Percentiles rank a stretch among this genome's conserved stretches.
Conservation (phyloP, 2,797 vertebrate species). For the Poecile montanus region DNA sequence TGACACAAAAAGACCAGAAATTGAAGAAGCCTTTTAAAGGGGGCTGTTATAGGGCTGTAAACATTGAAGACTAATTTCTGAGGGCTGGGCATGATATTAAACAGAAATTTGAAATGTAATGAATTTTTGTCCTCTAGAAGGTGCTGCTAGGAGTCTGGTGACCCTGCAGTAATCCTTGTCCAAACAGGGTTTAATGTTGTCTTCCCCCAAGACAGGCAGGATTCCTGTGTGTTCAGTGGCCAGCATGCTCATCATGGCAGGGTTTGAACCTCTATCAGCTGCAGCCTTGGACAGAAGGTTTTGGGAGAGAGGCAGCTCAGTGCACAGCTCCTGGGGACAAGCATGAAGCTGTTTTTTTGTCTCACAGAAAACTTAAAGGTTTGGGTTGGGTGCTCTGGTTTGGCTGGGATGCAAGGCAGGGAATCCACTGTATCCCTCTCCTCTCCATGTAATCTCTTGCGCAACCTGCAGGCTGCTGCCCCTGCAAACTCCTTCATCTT, state of each 20-base stretch:
- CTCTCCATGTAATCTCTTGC: neutral
- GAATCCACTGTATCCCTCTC: neutral
- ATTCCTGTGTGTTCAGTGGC: neutral
- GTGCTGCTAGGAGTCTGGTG: neutral
- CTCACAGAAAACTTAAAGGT: neutral
- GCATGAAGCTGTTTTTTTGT: neutral
- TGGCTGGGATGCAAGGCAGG: neutral
- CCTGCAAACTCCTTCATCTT: neutral
- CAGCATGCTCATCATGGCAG: neutral
- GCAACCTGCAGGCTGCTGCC: neutral
- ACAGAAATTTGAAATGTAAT: neutral
- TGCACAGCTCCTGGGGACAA: neutral
- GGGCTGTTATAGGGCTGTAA: neutral
- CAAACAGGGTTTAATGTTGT: accelerated
- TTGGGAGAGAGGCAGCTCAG: neutral
- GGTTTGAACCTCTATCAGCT: neutral
- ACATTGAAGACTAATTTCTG: neutral
- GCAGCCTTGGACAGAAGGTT: accelerated
- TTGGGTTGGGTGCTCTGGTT: neutral
- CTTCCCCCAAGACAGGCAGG: accelerated
- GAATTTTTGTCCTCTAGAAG: neutral
- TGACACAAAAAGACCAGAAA: neutral
- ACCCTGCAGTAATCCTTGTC: neutral
- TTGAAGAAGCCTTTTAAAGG: neutral
- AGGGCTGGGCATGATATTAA: neutral